phyloP scores from a whole-genome alignment of 2,888 invertebrate species.

The Zygogramma bicolorata region DNA sequence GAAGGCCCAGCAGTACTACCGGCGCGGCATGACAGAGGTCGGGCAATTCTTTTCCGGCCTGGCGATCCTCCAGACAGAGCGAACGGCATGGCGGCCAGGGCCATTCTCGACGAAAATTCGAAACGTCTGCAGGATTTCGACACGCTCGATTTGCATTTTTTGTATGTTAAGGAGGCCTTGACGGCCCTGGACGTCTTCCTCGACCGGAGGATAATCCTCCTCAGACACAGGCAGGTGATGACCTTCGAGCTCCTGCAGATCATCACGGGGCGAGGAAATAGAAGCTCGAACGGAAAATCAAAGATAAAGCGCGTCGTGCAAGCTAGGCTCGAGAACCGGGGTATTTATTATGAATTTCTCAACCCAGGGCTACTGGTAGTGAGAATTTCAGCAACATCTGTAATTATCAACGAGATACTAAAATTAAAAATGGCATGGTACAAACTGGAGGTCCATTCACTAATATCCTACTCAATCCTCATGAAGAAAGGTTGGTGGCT shows the following conservation, averaged over 20 bases:
- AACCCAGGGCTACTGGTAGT: no score
- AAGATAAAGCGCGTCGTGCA: constrained; percentile 81
- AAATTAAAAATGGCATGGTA: constrained; percentile 16
- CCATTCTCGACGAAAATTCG: constrained; percentile 70
- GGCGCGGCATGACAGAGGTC: constrained; percentile 75
- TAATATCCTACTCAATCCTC: constrained; percentile 5
- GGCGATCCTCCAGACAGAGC: constrained; percentile 74
- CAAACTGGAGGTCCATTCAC: constrained; percentile 9
- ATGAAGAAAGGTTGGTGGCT: constrained; percentile 20
- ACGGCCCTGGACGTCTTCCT: constrained; percentile 78
- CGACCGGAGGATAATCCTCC: constrained; percentile 73
- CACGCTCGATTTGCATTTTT: constrained; percentile 84
- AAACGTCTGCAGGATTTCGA: constrained; percentile 68
- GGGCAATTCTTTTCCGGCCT: constrained; percentile 81
- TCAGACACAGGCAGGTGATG: constrained; percentile 64
- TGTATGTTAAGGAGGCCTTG: constrained; percentile 81
- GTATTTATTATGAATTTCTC: no score
- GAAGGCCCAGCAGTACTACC: constrained; percentile 68
- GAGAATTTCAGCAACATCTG: no score
- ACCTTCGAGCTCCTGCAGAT: constrained; percentile 68
- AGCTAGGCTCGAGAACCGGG: constrained; percentile 72
- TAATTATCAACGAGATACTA: no score
- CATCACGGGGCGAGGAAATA: constrained; percentile 86
- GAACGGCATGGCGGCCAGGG: constrained; percentile 74
- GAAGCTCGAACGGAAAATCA: constrained; percentile 77